Evolutionary conservation across 2,888 invertebrate genomes (phyloP).

Genomic region (Stenoptilia bipunctidactyla): DNA sequence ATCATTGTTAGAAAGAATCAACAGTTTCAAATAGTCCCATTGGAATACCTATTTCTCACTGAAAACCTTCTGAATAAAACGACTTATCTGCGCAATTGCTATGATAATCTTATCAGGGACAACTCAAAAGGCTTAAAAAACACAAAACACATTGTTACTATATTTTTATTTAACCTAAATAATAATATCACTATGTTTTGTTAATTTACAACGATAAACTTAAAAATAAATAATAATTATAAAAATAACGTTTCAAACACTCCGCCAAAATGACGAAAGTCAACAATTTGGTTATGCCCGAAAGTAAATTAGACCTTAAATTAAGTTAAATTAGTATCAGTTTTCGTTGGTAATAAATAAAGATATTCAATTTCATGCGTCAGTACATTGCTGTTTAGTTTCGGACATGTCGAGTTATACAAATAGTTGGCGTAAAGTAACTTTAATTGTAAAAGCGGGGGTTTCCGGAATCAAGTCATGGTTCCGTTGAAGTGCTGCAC

Average conservation of each 20-base stretch:
- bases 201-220: constrained; percentile 67
- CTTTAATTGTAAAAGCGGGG: constrained; percentile 7
- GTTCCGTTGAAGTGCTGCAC: constrained; percentile 50
- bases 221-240: constrained; percentile 61
- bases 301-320: constrained; percentile 24
- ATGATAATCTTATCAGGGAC: too few relatives aligned
- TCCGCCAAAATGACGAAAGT: constrained; percentile 43
- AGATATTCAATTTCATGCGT: background rate
- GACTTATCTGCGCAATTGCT: too few relatives aligned
- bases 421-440: constrained; percentile 29
- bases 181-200: constrained; percentile 54
- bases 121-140: too few relatives aligned
- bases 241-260: constrained; percentile 59
- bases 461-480: constrained; percentile 41
- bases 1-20: too few relatives aligned
- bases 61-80: too few relatives aligned
- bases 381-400: constrained; percentile 25
- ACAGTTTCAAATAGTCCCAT: too few relatives aligned
- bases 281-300: constrained; percentile 48
- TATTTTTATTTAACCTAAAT: constrained; percentile 42
- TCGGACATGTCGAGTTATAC: constrained; percentile 38
- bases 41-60: too few relatives aligned
- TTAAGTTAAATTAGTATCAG: constrained; percentile 4
- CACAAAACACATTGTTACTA: constrained; percentile 9
- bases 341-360: background rate